phyloP scores from a whole-genome alignment of 2,797 vertebrate genomes.

The Chelon auratus region DNA sequence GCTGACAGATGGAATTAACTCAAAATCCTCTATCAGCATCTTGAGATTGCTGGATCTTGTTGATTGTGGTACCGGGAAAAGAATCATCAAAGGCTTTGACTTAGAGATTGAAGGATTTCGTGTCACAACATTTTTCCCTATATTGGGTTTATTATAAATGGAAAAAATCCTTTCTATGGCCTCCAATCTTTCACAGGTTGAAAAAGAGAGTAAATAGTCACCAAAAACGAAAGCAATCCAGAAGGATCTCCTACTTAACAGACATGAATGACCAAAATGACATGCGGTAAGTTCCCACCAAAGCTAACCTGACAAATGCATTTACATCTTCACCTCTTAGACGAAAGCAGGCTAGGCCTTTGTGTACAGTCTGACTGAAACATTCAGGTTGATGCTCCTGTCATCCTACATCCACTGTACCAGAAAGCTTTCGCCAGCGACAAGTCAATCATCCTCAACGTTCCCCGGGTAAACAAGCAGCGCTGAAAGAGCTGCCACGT shows the following conservation, averaged over 20 bases:
- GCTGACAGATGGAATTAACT: slow-evolving; percentile 61
- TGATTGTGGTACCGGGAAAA: slow-evolving; percentile 26
- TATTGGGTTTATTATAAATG: slow-evolving; percentile 11
- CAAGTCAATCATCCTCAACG: slow-evolving; percentile 76
- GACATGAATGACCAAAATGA: slow-evolving; percentile 62
- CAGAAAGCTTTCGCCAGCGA: slow-evolving; percentile 64
- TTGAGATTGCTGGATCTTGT: slow-evolving; percentile 23
- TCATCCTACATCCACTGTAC: slow-evolving; percentile 62
- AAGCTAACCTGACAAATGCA: slow-evolving; percentile 55
- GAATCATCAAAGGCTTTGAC: slow-evolving; percentile 14
- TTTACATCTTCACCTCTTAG: slow-evolving; percentile 46
- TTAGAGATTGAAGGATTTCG: slow-evolving; percentile 41
- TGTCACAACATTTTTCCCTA: slow-evolving; percentile 21
- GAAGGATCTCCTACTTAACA: slow-evolving; percentile 47
- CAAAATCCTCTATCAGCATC: slow-evolving; percentile 40
- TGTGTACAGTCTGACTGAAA: slow-evolving; percentile 52
- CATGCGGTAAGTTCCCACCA: slow-evolving; percentile 29
- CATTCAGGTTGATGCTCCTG: slow-evolving; percentile 54
- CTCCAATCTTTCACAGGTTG: slow-evolving; percentile 24
- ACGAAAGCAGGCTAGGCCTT: slow-evolving; percentile 47
- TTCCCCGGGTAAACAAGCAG: slow-evolving; percentile 68
- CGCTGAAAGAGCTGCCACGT: slow-evolving; percentile 62
- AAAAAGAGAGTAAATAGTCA: slow-evolving; percentile 36
- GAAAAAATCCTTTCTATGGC: slow-evolving; percentile 24
- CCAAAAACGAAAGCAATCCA: slow-evolving; percentile 42